phyloP scores from a whole-genome alignment of 2,113 vertebrate species.

The Hippocampus comes region DNA sequence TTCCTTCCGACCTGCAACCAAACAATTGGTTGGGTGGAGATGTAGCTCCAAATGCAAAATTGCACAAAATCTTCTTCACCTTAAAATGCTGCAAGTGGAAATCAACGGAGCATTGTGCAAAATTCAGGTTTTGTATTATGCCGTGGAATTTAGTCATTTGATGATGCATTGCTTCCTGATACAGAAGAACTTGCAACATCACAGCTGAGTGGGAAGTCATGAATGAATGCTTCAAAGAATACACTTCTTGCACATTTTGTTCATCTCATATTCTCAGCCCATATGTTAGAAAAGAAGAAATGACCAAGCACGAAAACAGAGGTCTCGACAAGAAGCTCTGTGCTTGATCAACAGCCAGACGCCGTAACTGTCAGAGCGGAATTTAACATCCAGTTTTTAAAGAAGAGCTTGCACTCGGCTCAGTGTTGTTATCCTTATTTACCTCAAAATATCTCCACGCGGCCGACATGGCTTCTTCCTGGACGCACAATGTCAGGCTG shows the following conservation, averaged over 20 bases:
- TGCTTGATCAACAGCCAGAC: not conserved
- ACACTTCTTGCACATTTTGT: not conserved
- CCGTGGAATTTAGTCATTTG: not conserved
- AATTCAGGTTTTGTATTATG: not conserved
- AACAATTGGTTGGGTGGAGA: constrained; percentile 11
- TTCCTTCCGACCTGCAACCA: constrained; percentile 36
- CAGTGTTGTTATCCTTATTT: not conserved
- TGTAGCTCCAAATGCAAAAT: constrained; percentile 1
- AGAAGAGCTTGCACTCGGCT: not conserved
- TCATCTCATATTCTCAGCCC: not conserved
- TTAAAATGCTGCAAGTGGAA: not conserved
- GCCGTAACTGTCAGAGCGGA: not conserved
- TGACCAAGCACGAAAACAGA: not conserved
- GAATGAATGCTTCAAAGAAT: not conserved
- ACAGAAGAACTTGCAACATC: constrained; percentile 1
- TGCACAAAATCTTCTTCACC: not conserved
- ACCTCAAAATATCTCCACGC: not conserved
- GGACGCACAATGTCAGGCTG: not conserved
- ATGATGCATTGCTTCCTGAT: constrained; percentile 5
- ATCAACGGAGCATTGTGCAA: not conserved
- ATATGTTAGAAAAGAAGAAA: not conserved
- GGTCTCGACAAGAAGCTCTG: not conserved
- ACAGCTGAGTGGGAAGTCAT: not conserved
- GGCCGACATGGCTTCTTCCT: not conserved
- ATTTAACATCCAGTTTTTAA: not conserved